Conservation (phyloP, 2,797 vertebrate genomes). For the Spinibarbus caldwelli region DNA sequence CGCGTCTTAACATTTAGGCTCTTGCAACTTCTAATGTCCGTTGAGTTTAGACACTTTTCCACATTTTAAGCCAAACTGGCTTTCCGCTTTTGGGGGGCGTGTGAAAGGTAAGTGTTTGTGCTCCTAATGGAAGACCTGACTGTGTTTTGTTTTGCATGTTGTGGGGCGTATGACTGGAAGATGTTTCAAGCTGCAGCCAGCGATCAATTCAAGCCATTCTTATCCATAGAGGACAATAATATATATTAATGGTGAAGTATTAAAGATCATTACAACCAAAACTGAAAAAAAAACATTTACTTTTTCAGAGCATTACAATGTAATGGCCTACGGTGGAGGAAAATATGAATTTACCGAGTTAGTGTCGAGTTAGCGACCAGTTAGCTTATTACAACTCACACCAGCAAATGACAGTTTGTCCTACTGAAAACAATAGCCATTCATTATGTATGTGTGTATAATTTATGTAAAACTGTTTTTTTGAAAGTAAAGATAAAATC, state of each 20-base stretch:
- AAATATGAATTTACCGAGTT: background rate
- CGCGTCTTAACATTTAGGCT: constrained; percentile 11
- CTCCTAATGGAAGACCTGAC: background rate
- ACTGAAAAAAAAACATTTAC: background rate
- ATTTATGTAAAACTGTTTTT: background rate
- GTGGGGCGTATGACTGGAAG: constrained; percentile 8
- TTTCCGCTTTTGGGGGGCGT: background rate
- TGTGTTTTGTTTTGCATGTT: constrained; percentile 17
- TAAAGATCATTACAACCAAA: background rate
- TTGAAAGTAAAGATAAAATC: background rate
- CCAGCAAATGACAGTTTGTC: background rate
- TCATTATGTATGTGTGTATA: background rate
- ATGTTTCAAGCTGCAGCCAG: constrained; percentile 16
- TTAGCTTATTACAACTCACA: background rate
- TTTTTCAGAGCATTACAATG: background rate
- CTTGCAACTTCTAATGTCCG: constrained; percentile 11
- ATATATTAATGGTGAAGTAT: background rate
- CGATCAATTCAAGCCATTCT: background rate
- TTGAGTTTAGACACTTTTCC: background rate
- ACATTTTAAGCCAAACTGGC: background rate
- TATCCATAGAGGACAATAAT: background rate
- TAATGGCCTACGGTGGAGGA: constrained; percentile 20
- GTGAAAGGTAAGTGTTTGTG: constrained; percentile 32
- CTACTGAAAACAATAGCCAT: background rate
- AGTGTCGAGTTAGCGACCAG: background rate